Evolutionary conservation across 2,113 vertebrate species (phyloP).

Genomic region (Aspidoscelis tigris): DNA sequence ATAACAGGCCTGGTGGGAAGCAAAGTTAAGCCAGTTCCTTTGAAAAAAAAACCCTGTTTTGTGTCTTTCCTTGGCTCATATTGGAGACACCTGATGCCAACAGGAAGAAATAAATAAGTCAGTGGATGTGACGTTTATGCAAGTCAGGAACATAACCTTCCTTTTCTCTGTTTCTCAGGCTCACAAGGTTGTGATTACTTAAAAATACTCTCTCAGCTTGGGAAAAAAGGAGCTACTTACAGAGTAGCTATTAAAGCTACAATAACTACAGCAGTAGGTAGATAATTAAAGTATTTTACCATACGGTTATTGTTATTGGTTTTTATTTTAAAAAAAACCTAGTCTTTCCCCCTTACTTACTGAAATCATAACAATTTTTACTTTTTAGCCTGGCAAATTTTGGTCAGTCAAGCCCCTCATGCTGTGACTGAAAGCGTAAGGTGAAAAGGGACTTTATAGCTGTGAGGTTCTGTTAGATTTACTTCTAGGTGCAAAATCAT

Average conservation of each 20-base stretch:
- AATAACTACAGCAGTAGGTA: not conserved
- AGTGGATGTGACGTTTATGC: constrained; percentile 15
- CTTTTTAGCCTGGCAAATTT: not conserved
- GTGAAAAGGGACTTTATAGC: no score
- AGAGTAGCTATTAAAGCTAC: not conserved
- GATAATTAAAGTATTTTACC: no score
- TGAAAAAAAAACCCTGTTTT: not conserved
- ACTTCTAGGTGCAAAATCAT: no score
- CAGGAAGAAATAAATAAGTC: constrained; percentile 54
- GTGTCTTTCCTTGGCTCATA: constrained; percentile 40
- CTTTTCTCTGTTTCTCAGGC: constrained; percentile 34
- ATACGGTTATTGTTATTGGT: no score
- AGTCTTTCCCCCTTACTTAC: no score
- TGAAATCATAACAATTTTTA: no score
- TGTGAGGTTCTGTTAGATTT: no score
- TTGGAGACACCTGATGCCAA: constrained; percentile 53
- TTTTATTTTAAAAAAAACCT: no score
- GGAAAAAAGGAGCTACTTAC: constrained; percentile 48
- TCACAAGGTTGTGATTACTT: constrained; percentile 22
- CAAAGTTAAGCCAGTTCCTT: constrained; percentile 22
- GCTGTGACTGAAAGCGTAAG: no score
- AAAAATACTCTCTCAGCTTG: constrained; percentile 41
- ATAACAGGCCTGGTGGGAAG: constrained; percentile 1
- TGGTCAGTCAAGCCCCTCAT: not conserved
- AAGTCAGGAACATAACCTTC: constrained; percentile 32